These are phyloP conservation scores for Trachelus iudaicus DNA, from an alignment of 2,888 invertebrate genomes.

Conservation along the genomic window DNA sequence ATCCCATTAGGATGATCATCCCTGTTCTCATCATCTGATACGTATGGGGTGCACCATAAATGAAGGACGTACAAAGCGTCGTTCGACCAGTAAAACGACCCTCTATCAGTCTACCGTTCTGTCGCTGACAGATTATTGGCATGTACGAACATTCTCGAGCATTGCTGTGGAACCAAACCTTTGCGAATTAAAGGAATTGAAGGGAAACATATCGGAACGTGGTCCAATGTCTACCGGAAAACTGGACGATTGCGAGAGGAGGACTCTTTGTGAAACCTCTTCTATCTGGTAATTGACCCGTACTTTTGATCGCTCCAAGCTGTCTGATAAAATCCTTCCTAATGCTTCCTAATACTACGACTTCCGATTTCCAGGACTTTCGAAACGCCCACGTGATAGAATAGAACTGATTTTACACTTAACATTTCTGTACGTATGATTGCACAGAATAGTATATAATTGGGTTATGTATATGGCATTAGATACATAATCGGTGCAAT, in stretches of 20 bases:
- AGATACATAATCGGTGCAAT: not conserved
- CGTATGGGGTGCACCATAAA: not conserved
- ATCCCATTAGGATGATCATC: not conserved
- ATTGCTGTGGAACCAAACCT: not conserved
- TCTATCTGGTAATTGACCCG: not conserved
- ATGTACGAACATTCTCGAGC: not conserved
- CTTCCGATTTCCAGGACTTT: not conserved
- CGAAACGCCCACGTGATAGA: not conserved
- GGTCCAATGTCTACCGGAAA: not conserved
- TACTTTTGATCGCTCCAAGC: not conserved
- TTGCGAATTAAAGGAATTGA: not conserved
- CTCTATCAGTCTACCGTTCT: not conserved
- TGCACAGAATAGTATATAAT: not conserved
- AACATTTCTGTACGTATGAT: not conserved
- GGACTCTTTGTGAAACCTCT: not conserved
- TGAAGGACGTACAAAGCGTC: not conserved
- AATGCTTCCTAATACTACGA: not conserved
- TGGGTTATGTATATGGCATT: not conserved
- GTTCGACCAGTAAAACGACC: not conserved
- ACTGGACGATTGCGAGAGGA: not conserved
- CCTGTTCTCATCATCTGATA: not conserved
- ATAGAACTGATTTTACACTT: not conserved
- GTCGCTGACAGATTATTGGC: not conserved
- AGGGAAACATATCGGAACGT: not conserved
- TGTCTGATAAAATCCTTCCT: not conserved